phyloP scores from a whole-genome alignment of 2,113 vertebrate species.

The Pristiophorus japonicus region DNA sequence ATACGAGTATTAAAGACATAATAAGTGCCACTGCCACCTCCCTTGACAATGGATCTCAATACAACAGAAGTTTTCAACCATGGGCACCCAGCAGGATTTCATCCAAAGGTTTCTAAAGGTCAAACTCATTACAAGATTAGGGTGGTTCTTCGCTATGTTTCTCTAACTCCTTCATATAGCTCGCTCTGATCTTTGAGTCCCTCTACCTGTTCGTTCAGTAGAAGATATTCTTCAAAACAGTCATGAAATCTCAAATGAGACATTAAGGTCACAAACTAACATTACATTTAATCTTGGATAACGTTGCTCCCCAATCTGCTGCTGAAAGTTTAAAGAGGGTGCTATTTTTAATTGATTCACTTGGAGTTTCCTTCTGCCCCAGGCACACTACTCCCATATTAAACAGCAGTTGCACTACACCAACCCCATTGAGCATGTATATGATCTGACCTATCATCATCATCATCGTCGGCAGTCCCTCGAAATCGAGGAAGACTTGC shows the following conservation, averaged over 20 bases:
- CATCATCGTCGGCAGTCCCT: too few species aligned
- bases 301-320: neutral
- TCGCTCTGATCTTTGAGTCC: neutral
- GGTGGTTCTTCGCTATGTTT: too few species aligned
- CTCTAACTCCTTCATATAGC: neutral
- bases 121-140: neutral
- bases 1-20: too few species aligned
- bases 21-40: neutral
- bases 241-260: neutral
- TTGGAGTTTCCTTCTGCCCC: neutral
- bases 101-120: neutral
- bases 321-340: neutral
- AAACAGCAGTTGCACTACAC: neutral
- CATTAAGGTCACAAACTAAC: too few species aligned
- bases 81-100: neutral
- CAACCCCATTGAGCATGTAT: neutral
- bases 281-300: too few species aligned
- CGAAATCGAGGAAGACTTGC: too few species aligned
- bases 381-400: neutral
- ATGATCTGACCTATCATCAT: too few species aligned
- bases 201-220: neutral
- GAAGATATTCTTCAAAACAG: neutral
- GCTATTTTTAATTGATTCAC: neutral
- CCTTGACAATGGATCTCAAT: neutral
- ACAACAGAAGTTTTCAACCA: neutral